These are phyloP conservation scores for Dynastes maya DNA, from an alignment of 2,888 invertebrate species.

Conservation along the genomic window DNA sequence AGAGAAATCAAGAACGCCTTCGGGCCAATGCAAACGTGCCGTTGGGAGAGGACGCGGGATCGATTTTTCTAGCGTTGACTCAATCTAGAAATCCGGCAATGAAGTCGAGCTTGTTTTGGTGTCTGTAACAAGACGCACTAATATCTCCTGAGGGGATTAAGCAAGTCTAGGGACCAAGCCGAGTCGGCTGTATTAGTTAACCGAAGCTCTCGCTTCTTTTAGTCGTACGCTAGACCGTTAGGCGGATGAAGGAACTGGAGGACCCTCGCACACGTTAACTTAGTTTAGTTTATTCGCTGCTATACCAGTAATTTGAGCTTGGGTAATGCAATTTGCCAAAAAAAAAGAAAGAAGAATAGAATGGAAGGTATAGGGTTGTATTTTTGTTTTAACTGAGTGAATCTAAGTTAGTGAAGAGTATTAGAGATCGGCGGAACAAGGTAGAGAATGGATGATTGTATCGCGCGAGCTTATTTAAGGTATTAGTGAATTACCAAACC, in stretches of 20 bases:
- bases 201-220: slow-evolving; percentile 51
- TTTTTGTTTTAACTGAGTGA: slow-evolving; percentile 18
- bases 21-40: slow-evolving; percentile 40
- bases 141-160: slow-evolving; percentile 63
- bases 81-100: slow-evolving; percentile 59
- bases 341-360: not conserved
- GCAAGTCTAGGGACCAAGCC: slow-evolving; percentile 56
- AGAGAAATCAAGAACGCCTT: slow-evolving; percentile 30
- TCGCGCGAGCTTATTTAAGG: too few relatives aligned
- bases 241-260: slow-evolving; percentile 19
- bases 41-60: slow-evolving; percentile 50
- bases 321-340: slow-evolving; percentile 47
- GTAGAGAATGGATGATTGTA: too few relatives aligned
- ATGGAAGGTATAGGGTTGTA: not conserved
- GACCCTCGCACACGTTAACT: slow-evolving; percentile 46
- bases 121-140: slow-evolving; percentile 62
- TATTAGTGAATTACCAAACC: too few relatives aligned
- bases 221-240: slow-evolving; percentile 40
- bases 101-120: slow-evolving; percentile 60
- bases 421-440: too few relatives aligned
- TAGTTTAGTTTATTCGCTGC: slow-evolving; percentile 50
- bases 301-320: slow-evolving; percentile 48
- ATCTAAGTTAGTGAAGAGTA: not conserved
- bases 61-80: slow-evolving; percentile 57
- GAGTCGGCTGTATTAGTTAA: slow-evolving; percentile 60